Percentiles rank a stretch among this genome's conserved stretches.
Conservation (phyloP, 2,113 vertebrate species). For the Blennius ocellaris region DNA sequence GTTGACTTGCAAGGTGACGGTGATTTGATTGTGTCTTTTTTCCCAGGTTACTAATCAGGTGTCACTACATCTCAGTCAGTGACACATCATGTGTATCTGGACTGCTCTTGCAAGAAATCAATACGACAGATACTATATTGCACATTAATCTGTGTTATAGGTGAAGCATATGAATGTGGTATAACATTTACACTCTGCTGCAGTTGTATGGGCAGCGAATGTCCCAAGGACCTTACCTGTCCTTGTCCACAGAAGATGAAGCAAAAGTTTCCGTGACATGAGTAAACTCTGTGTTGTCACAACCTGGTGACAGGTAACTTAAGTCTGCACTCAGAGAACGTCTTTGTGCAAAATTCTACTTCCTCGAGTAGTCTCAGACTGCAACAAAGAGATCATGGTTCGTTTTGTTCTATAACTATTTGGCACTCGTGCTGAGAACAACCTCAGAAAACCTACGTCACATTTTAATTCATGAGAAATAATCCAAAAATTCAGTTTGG, state of each 20-base stretch:
- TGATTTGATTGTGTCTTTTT: constrained; percentile 8
- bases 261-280: constrained; percentile 55
- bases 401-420: no score
- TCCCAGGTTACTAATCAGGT: constrained; percentile 57
- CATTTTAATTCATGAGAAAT: no score
- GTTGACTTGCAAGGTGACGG: constrained; percentile 4
- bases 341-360: not conserved
- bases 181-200: no score
- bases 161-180: no score
- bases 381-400: no score
- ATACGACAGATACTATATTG: no score
- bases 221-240: not conserved
- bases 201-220: not conserved
- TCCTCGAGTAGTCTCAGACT: not conserved
- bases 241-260: not conserved
- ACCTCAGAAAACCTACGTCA: no score
- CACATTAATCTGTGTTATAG: no score
- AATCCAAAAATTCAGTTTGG: no score
- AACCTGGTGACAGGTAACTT: constrained; percentile 37
- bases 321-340: not conserved
- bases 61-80: not conserved
- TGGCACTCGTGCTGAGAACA: no score
- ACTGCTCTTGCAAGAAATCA: not conserved
- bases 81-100: constrained; percentile 24
- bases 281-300: constrained; percentile 48